Evolutionary conservation across 2,797 vertebrate species (phyloP), one percentile per base, ranked within the genome.

Genomic region (Eulemur albifrons): DNA sequence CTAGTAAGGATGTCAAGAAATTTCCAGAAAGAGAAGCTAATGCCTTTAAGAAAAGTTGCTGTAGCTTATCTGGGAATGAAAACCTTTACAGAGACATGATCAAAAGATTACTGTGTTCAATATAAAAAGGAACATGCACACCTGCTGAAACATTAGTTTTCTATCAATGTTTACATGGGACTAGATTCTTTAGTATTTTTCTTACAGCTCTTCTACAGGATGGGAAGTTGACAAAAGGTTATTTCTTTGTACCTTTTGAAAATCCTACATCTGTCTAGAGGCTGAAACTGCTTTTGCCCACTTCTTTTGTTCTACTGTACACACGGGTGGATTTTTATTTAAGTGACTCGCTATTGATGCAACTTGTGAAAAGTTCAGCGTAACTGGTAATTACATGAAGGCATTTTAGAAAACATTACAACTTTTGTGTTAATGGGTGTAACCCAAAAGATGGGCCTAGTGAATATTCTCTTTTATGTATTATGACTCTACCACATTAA

Each of bases 401-500:
- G 96, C 92, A 88, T 81, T 96, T 97, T 96, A 72, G 97, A 97
- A 98, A 98, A 90, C 97, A 98, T 97, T 93, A 30, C 91, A 96
- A 96, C 97, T 98, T 98, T 97, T 98, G 98, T 98, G 97, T 96
- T 95, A 95, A 89, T 89, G 98, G 98, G 98, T 83, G 98, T 97
- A 94, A 94, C 98, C 94, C 84, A 11, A n/a, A 93, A 45, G 40
- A 95, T 93, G 94, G 86, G 95, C 30, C 86, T 25, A 30, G 27
- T 84, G 97, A 92, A 54, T 88, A 21, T 45, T 65, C 79, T 96
- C 97, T 98, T 98, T 98, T 87, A 97, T 97, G 95, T 98, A 87
- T 94, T 97, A 35, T 81, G 95, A 92, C 84, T 98, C 95, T 8
- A 96, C 95, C 96, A 93, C 97, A 93, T 65, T 48, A 96, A 95